These are phyloP conservation scores for Equus przewalskii DNA, from an alignment of 2,113 vertebrate species.

Conservation along the genomic window DNA sequence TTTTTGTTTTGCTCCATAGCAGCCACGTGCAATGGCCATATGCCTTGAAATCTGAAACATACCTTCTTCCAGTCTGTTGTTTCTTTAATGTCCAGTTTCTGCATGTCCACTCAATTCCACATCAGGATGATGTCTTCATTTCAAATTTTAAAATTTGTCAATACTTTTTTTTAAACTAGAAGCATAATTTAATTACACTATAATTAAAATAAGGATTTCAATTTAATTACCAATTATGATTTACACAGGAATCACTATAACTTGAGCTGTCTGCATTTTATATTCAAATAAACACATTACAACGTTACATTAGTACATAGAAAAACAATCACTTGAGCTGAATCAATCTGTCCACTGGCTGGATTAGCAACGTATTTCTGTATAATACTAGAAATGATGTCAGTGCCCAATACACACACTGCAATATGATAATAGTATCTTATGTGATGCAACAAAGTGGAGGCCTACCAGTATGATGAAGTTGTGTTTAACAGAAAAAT, in stretches of 20 bases:
- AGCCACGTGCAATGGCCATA: neutral
- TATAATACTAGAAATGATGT: neutral
- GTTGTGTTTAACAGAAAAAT: neutral
- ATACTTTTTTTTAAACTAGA: neutral
- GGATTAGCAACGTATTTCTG: neutral
- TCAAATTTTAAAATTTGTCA: neutral
- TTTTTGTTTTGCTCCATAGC: neutral
- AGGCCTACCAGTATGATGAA: neutral
- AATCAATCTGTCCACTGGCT: neutral
- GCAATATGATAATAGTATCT: neutral
- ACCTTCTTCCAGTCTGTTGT: neutral
- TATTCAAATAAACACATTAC: neutral
- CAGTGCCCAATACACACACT: no score
- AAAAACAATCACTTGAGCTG: neutral
- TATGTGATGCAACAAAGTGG: fast-evolving
- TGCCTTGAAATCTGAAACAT: neutral
- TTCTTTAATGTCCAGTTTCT: neutral
- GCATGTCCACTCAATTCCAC: neutral
- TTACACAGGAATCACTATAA: neutral
- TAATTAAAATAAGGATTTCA: slow-evolving; percentile 22
- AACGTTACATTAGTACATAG: neutral
- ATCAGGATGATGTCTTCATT: neutral
- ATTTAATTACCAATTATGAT: neutral
- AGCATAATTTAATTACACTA: neutral
- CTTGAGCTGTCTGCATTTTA: neutral